Evolutionary conservation across 2,888 invertebrate species (phyloP).

Genomic region (Dynastes tityus): DNA sequence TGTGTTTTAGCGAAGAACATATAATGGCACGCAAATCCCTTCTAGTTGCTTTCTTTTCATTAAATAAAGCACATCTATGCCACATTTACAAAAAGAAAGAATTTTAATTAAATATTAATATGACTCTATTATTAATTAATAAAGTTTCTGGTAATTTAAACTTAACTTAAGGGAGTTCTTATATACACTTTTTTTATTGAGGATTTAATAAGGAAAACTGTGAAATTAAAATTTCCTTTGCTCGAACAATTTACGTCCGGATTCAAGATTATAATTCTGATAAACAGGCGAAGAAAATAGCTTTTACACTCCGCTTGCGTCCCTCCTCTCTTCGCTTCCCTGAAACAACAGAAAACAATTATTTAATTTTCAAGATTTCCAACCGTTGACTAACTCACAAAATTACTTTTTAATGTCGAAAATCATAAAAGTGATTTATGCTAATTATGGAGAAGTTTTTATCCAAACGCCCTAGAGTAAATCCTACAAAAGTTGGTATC

Average conservation of each 20-base stretch:
- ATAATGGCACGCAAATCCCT: too few relatives aligned
- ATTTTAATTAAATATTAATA: conserved; percentile 47
- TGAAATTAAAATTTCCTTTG: conserved; percentile 58
- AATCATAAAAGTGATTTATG: conserved; percentile 57
- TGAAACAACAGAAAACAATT: conserved; percentile 57
- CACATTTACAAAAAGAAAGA: not conserved
- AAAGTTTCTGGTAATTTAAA: conserved; percentile 46
- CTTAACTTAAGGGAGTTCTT: conserved; percentile 39
- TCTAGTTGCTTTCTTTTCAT: too few relatives aligned
- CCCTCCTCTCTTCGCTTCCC: not conserved
- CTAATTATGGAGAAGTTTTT: conserved; percentile 54
- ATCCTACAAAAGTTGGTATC: too few relatives aligned
- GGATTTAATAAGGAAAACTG: conserved; percentile 56
- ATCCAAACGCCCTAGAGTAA: not conserved
- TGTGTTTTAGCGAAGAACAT: too few relatives aligned
- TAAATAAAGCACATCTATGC: too few relatives aligned
- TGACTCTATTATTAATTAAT: conserved; percentile 47
- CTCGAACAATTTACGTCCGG: conserved; percentile 57
- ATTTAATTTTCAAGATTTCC: conserved; percentile 57
- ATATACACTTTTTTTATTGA: conserved; percentile 37
- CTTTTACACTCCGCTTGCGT: conserved; percentile 28
- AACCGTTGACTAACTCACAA: conserved; percentile 56
- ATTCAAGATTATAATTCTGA: conserved; percentile 56
- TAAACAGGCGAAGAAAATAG: conserved; percentile 57
- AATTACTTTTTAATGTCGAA: conserved; percentile 55